Conservation (phyloP, 2,113 vertebrate species). For the Bambusicola thoracicus region DNA sequence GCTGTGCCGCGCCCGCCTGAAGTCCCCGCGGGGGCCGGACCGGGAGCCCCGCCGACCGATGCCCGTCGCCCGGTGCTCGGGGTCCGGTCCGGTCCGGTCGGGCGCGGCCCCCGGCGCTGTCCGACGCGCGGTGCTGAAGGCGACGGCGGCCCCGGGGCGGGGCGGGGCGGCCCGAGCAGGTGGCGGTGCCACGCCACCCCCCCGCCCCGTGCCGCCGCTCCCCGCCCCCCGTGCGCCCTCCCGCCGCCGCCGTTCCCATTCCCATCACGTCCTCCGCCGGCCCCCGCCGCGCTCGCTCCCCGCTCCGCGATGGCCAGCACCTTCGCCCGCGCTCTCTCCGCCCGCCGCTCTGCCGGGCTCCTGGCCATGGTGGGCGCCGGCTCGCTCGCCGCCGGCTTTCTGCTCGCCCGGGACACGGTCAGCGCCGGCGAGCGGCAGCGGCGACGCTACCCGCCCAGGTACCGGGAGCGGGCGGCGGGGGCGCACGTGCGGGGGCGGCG, state of each 20-base stretch:
- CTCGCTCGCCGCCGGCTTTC: slow-evolving; percentile 84
- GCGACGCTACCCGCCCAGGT: slow-evolving; percentile 92
- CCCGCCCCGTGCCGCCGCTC: not conserved
- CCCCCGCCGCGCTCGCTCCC: slow-evolving; percentile 53
- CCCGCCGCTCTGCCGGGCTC: slow-evolving; percentile 81
- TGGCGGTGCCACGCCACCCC: not conserved
- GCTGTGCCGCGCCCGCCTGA: not conserved
- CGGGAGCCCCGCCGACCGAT: no score
- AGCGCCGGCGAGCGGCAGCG: slow-evolving; percentile 80
- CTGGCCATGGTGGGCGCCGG: slow-evolving; percentile 89
- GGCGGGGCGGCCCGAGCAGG: not conserved
- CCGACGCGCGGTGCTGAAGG: slow-evolving; percentile 12
- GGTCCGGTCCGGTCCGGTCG: not conserved
- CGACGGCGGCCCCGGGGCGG: not conserved
- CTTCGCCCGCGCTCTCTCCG: slow-evolving; percentile 84
- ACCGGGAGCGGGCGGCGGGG: slow-evolving; percentile 11
- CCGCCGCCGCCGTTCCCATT: not conserved
- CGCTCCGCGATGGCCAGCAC: slow-evolving; percentile 84
- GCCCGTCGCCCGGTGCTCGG: not conserved
- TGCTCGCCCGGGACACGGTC: slow-evolving; percentile 85
- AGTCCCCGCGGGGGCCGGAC: not conserved
- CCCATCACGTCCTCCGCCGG: slow-evolving; percentile 35
- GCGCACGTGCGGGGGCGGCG: not conserved
- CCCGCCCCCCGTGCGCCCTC: not conserved
- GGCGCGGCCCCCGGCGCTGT: slow-evolving; percentile 1